A percentile compares a stretch with the other conserved stretches of the same genome.
phyloP scores from a whole-genome alignment of 2,888 invertebrate species.

The Chrysotoxum bicinctum region DNA sequence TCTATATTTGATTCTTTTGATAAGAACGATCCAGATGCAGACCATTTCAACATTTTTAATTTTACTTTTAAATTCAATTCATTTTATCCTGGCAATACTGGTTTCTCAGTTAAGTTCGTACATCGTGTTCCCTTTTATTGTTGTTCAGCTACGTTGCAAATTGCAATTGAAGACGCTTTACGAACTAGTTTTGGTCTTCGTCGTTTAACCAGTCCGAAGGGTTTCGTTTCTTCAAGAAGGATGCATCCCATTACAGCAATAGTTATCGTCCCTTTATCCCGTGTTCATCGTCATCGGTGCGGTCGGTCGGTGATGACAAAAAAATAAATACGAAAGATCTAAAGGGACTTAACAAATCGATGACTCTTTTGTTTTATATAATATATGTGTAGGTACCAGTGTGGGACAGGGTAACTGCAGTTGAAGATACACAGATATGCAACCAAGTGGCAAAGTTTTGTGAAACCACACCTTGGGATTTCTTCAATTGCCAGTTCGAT shows the following conservation, averaged over 20 bases:
- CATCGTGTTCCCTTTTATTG: constrained; percentile 41
- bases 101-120: not conserved
- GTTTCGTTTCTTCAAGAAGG: constrained; percentile 45
- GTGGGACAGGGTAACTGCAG: not conserved
- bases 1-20: too few species aligned
- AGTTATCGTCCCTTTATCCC: constrained; percentile 8
- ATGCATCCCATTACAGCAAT: constrained; percentile 63
- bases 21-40: too few species aligned
- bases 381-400: not conserved
- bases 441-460: constrained; percentile 48
- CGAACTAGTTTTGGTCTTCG: constrained; percentile 56
- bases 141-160: constrained; percentile 30
- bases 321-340: constrained; percentile 18
- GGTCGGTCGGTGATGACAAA: not conserved
- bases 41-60: too few species aligned
- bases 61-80: not conserved
- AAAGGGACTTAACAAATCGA: constrained; percentile 68
- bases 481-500: constrained; percentile 62
- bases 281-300: not conserved
- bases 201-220: constrained; percentile 43
- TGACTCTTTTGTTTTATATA: constrained; percentile 65
- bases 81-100: not conserved
- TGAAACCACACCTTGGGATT: constrained; percentile 70
- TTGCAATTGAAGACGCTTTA: constrained; percentile 44
- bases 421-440: constrained; percentile 12